phyloP scores from a whole-genome alignment of 1,140 invertebrate genomes.

The Papilio helenus region DNA sequence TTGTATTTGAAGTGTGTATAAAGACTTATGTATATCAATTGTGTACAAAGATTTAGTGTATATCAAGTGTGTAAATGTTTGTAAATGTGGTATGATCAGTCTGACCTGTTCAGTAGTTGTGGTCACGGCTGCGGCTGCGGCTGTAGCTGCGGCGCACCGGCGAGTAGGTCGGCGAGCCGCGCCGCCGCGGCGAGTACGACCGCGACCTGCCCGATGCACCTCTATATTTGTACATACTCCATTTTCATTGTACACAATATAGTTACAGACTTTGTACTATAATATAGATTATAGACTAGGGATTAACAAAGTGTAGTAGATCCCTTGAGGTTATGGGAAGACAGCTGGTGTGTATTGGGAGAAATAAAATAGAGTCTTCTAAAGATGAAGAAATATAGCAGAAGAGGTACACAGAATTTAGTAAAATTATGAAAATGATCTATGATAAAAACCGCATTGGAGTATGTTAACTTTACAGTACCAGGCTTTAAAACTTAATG shows the following conservation, averaged over 20 bases:
- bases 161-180: slow-evolving; percentile 93
- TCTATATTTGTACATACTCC: slow-evolving; percentile 53
- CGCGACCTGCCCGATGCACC: slow-evolving; percentile 84
- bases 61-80: background rate
- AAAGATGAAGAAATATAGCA: background rate
- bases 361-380: background rate
- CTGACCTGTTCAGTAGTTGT: slow-evolving; percentile 78
- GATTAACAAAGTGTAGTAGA: too few species aligned
- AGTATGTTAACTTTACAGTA: too few species aligned
- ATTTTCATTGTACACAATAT: background rate
- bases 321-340: too few species aligned
- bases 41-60: background rate
- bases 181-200: slow-evolving; percentile 90
- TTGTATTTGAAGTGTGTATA: background rate
- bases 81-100: background rate
- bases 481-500: too few species aligned
- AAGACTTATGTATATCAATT: background rate
- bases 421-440: too few species aligned
- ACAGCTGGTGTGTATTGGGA: background rate
- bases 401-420: background rate
- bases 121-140: slow-evolving; percentile 87
- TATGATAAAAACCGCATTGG: too few species aligned
- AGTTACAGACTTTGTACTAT: background rate
- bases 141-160: slow-evolving; percentile 92
- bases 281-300: background rate